phyloP scores from a whole-genome alignment of 2,113 vertebrate genomes.

The Glaucidium brasilianum region DNA sequence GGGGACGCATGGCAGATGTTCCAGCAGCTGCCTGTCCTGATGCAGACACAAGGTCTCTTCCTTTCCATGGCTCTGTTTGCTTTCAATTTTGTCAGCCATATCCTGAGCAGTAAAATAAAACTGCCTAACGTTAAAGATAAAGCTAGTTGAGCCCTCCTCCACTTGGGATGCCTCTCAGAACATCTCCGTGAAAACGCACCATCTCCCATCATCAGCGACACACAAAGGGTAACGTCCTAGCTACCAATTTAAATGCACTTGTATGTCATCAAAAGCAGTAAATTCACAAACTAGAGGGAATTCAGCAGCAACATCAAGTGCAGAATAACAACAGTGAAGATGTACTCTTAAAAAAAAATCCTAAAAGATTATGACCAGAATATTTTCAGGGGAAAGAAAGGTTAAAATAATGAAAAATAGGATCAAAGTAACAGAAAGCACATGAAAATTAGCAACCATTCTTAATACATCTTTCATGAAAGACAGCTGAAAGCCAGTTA shows the following conservation, averaged over 20 bases:
- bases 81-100: neutral
- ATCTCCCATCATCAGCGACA: neutral
- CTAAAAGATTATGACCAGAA: neutral
- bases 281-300: neutral
- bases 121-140: neutral
- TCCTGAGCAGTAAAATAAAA: neutral
- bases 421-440: neutral
- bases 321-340: neutral
- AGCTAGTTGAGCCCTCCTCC: neutral
- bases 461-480: neutral
- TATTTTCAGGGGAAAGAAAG: neutral
- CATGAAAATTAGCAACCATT: neutral
- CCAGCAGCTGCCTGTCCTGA: fast-evolving
- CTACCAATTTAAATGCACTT: neutral
- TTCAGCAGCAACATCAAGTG: neutral
- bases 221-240: neutral
- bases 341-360: neutral
- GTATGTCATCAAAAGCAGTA: neutral
- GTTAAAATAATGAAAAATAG: neutral
- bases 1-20: neutral
- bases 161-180: neutral
- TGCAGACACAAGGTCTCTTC: neutral
- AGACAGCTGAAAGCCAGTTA: neutral
- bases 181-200: fast-evolving
- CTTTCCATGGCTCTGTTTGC: neutral